Conservation (phyloP, 2,888 invertebrate genomes). For the Melitaea athalia region DNA sequence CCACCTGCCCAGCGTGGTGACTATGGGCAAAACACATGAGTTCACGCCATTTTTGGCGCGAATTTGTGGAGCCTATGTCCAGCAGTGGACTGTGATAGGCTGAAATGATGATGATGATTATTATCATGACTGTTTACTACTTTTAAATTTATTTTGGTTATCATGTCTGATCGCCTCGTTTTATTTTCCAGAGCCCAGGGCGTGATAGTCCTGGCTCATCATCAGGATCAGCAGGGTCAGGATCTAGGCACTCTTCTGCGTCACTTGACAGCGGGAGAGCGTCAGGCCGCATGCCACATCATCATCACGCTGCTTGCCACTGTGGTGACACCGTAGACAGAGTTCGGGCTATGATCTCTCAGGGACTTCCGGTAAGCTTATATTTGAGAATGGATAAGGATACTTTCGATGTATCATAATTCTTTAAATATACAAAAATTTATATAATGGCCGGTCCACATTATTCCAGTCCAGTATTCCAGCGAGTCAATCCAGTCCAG, state of each 20-base stretch:
- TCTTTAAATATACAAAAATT: no score
- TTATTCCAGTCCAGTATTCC: no score
- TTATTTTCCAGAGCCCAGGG: conserved; percentile 88
- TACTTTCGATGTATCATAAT: no score
- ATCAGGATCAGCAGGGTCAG: conserved; percentile 92
- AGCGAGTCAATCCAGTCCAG: no score
- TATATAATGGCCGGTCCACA: no score
- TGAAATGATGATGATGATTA: no score
- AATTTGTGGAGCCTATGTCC: no score
- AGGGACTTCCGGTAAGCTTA: conserved; percentile 85
- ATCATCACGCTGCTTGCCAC: conserved; percentile 89
- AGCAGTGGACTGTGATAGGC: no score
- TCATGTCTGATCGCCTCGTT: background rate
- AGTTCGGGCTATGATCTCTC: conserved; percentile 84
- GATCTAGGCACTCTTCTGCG: conserved; percentile 94
- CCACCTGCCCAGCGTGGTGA: no score
- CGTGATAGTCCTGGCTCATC: conserved; percentile 95
- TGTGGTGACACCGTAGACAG: conserved; percentile 89
- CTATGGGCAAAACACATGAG: no score
- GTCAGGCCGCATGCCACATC: conserved; percentile 89
- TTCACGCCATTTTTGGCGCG: no score
- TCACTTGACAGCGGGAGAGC: conserved; percentile 96
- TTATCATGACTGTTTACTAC: no score
- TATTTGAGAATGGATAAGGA: background rate
- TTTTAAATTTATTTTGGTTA: background rate